phyloP scores from a whole-genome alignment of 2,797 vertebrate species.

The Brachyrhaphis roseni region DNA sequence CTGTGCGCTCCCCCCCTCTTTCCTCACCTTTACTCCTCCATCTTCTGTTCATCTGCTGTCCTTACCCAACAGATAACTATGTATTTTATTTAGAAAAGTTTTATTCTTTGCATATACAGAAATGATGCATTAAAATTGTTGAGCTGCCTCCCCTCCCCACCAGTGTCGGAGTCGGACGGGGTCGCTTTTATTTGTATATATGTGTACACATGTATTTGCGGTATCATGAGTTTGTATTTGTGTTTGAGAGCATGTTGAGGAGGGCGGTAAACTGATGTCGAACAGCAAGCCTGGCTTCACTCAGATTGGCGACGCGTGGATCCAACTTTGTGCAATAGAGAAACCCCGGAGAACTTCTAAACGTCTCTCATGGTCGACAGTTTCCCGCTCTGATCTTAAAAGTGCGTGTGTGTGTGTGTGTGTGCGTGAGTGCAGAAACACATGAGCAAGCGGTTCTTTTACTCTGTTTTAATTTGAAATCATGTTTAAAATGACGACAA shows the following conservation, averaged over 20 bases:
- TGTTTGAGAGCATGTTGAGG: constrained; percentile 70
- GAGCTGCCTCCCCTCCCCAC: constrained; percentile 47
- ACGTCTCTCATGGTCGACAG: constrained; percentile 32
- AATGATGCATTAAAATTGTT: constrained; percentile 83
- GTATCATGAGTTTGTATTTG: constrained; percentile 78
- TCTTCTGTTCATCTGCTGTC: constrained; percentile 65
- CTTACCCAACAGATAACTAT: constrained; percentile 80
- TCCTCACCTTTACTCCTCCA: constrained; percentile 48
- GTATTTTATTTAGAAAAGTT: constrained; percentile 88
- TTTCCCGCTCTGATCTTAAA: constrained; percentile 61
- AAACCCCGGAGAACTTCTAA: neutral
- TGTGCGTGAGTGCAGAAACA: constrained; percentile 12
- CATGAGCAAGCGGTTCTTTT: constrained; percentile 52
- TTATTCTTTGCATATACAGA: constrained; percentile 87
- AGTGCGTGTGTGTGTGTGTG: constrained; percentile 12
- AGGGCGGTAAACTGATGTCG: constrained; percentile 63
- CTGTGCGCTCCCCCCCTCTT: neutral
- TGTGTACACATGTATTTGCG: constrained; percentile 83
- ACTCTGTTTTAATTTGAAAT: constrained; percentile 71
- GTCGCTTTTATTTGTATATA: constrained; percentile 86
- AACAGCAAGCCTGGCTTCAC: constrained; percentile 39
- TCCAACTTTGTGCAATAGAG: constrained; percentile 40
- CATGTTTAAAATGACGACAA: constrained; percentile 52
- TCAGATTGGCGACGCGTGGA: constrained; percentile 17
- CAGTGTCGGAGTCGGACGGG: constrained; percentile 67